Evolutionary conservation across 2,888 invertebrate genomes (phyloP).

Genomic region (Noctua fimbriata): DNA sequence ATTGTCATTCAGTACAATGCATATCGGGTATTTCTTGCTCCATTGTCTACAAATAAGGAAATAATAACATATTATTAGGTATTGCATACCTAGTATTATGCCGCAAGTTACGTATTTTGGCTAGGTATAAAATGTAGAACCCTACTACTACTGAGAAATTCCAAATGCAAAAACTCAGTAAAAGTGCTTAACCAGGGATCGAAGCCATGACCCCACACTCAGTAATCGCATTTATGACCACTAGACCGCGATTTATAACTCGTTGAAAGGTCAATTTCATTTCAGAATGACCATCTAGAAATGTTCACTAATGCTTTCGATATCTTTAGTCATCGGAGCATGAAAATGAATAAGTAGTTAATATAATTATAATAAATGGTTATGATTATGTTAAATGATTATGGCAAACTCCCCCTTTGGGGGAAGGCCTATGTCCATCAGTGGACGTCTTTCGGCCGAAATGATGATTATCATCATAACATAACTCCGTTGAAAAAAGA

Average conservation of each 20-base stretch:
- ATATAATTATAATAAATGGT: not conserved
- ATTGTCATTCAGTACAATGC: conserved; percentile 91
- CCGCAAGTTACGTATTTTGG: not conserved
- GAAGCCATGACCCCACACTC: not conserved
- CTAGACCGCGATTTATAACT: not conserved
- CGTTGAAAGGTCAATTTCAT: not conserved
- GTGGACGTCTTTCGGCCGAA: no score
- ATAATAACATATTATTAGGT: not conserved
- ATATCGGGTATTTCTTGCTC: conserved; percentile 98
- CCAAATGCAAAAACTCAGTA: not conserved
- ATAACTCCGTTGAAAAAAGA: not conserved
- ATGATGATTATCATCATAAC: not conserved
- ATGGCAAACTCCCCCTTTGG: no score
- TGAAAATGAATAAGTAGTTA: conserved; percentile 5
- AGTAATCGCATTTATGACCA: not conserved
- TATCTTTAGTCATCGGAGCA: not conserved
- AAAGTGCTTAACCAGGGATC: no score
- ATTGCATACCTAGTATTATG: not conserved
- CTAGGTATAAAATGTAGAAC: not conserved
- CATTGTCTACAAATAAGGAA: conserved; percentile 90
- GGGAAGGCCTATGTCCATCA: no score
- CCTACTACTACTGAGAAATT: not conserved
- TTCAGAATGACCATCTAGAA: not conserved
- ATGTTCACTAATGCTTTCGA: conserved; percentile 5
- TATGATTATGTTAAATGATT: no score